Percentiles rank a stretch among this genome's conserved stretches.
Evolutionary conservation across 2,797 vertebrate genomes (phyloP).

Genomic region (Ptychobarbus kaznakovi): DNA sequence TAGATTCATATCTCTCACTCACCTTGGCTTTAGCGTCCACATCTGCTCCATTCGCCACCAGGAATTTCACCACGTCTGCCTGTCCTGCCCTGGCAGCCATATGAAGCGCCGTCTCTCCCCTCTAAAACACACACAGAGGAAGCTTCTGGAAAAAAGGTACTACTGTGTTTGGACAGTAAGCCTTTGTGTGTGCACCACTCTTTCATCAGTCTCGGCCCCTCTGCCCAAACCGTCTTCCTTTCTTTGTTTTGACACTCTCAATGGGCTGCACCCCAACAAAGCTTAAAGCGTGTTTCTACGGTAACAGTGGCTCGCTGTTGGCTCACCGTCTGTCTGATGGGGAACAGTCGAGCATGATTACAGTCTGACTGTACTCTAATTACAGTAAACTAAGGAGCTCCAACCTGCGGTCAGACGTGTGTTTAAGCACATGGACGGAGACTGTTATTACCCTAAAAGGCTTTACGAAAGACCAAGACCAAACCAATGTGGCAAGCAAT

Average conservation of each 20-base stretch:
- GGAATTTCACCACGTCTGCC: slow-evolving; percentile 90
- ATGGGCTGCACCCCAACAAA: slow-evolving; percentile 20
- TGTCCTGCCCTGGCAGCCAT: slow-evolving; percentile 98
- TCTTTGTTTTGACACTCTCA: slow-evolving; percentile 59
- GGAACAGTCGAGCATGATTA: slow-evolving; percentile 55
- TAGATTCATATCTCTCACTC: slow-evolving; percentile 41
- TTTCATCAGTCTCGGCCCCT: slow-evolving; percentile 37
- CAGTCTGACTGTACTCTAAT: slow-evolving; percentile 62
- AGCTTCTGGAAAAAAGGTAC: slow-evolving; percentile 36
- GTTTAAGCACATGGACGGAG: slow-evolving; percentile 46
- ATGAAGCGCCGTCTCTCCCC: slow-evolving; percentile 95
- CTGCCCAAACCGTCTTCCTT: slow-evolving; percentile 44
- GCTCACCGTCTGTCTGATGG: slow-evolving; percentile 33
- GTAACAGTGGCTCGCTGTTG: slow-evolving; percentile 17
- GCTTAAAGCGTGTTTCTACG: slow-evolving; percentile 45
- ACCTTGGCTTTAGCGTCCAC: slow-evolving; percentile 97
- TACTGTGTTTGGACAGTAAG: slow-evolving; percentile 23
- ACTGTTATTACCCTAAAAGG: slow-evolving; percentile 57
- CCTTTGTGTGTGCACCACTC: slow-evolving; percentile 30
- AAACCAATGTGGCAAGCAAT: slow-evolving; percentile 20
- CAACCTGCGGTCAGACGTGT: slow-evolving; percentile 52
- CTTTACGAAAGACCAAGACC: slow-evolving; percentile 28
- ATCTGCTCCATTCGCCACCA: slow-evolving; percentile 92
- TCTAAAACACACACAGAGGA: slow-evolving; percentile 74
- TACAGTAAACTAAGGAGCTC: slow-evolving; percentile 50